Evolutionary conservation across 2,113 vertebrate species (phyloP), one percentile per base, ranked within the genome.

Genomic region (Shinisaurus crocodilurus): DNA sequence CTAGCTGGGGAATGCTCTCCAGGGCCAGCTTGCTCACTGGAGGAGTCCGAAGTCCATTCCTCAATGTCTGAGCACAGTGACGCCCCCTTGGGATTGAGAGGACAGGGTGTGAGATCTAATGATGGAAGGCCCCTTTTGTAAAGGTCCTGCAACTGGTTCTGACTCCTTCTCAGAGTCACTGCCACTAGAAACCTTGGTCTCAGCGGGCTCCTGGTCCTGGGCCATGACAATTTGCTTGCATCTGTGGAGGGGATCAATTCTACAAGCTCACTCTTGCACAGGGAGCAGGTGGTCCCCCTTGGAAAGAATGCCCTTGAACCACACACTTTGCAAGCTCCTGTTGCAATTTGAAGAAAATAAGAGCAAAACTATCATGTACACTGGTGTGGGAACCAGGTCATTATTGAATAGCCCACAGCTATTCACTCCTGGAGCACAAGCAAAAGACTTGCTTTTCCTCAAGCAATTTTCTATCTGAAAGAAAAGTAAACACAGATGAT

Each of bases 191-290:
- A 63, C 60, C 18, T 23, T 10, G 12, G 50, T 12, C 48, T 48
- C 48, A 48, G 48, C 3, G 48, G 48, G 48, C 48, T 48, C 48
- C 3, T 48, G 48, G 48, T 48, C 32, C 34, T 60, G 34, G 8
- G 13, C 40, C 65, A 65, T 45, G 40, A 25, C 57, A 87, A 87
- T 57, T 43, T 77, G 72, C 37, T 45, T 63, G 25, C 50, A 37
- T 76, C 76, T 76, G n/a, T 87, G n/a, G 43, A 60, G 37, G 50
- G 37, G 72, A 60, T 82, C 34, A 88, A 82, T 88, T 57, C 50
- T 37, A 88, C 65, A 88, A 82, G 63, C 25, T 54, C 10, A 54
- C 34, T 15, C 9, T 34, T 60, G 37, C 4, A 43, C 40, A 43
- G 48, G 67, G n/a, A 72, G 27, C 6, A 34, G 48, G 29, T 57